Percentiles rank a stretch among this genome's conserved stretches.
phyloP scores from a whole-genome alignment of 2,797 vertebrate genomes.

The Cheirogaleus major region DNA sequence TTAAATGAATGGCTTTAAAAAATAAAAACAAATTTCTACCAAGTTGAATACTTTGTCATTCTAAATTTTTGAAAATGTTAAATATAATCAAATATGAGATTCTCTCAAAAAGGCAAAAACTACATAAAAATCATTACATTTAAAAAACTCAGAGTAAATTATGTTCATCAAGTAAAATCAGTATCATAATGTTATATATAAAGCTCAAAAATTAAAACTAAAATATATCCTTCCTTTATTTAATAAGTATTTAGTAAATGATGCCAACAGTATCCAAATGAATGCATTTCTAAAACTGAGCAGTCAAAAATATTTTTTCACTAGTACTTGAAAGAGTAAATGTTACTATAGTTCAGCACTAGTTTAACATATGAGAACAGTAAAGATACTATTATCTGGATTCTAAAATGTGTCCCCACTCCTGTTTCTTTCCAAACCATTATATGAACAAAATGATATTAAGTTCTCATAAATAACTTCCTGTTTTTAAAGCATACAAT shows the following conservation, averaged over 20 bases:
- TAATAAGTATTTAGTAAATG: slow-evolving; percentile 34
- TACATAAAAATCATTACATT: slow-evolving; percentile 51
- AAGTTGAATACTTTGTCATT: slow-evolving; percentile 55
- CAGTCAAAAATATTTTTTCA: slow-evolving; percentile 53
- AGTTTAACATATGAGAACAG: slow-evolving; percentile 44
- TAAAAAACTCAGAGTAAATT: slow-evolving; percentile 48
- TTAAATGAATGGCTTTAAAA: slow-evolving; percentile 66
- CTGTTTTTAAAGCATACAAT: slow-evolving; percentile 23
- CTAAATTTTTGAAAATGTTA: slow-evolving; percentile 54
- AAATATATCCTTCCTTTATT: slow-evolving; percentile 28
- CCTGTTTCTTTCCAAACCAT: slow-evolving; percentile 33
- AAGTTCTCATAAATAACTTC: slow-evolving; percentile 54
- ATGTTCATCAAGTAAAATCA: slow-evolving; percentile 48
- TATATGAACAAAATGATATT: slow-evolving; percentile 41
- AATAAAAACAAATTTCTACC: slow-evolving; percentile 58
- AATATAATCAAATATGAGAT: slow-evolving; percentile 35
- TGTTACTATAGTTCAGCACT: neutral
- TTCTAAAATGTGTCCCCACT: slow-evolving; percentile 52
- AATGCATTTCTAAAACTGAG: slow-evolving; percentile 33
- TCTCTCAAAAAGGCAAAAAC: slow-evolving; percentile 54
- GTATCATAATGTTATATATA: neutral
- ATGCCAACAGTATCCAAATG: slow-evolving; percentile 36
- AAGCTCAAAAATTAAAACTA: slow-evolving; percentile 50
- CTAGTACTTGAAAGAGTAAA: slow-evolving; percentile 17
- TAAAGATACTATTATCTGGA: slow-evolving; percentile 27